Evolutionary conservation across 2,888 invertebrate genomes (phyloP).

Genomic region (Salpingus planirostris): DNA sequence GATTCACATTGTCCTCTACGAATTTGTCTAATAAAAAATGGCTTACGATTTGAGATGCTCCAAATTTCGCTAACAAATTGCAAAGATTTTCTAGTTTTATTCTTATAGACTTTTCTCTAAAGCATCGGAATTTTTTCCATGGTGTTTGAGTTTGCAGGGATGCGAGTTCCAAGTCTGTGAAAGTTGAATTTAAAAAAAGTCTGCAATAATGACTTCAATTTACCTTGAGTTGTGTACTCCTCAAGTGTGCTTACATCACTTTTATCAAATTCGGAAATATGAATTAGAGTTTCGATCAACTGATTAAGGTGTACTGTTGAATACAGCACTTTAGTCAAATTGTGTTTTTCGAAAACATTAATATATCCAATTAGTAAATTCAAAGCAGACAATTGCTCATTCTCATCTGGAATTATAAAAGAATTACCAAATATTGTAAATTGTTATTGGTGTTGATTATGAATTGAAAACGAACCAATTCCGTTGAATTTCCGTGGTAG

Average conservation of each 20-base stretch:
- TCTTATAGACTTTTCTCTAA: slow-evolving; percentile 44
- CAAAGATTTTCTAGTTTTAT: slow-evolving; percentile 49
- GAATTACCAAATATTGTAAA: no score
- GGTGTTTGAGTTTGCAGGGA: no score
- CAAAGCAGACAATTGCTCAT: slow-evolving; percentile 52
- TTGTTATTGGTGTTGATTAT: background rate
- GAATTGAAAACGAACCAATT: slow-evolving; percentile 44
- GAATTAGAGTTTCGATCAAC: slow-evolving; percentile 49
- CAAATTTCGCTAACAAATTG: slow-evolving; percentile 46
- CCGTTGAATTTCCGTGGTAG: slow-evolving; percentile 60
- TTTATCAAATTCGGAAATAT: slow-evolving; percentile 46
- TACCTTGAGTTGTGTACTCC: slow-evolving; percentile 36
- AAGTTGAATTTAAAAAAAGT: no score
- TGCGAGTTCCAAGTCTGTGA: no score
- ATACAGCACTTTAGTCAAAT: slow-evolving; percentile 50
- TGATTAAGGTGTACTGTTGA: slow-evolving; percentile 47
- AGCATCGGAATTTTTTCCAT: slow-evolving; percentile 58
- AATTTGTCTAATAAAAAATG: slow-evolving; percentile 56
- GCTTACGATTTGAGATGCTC: slow-evolving; percentile 48
- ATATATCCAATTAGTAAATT: slow-evolving; percentile 61
- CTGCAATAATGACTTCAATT: slow-evolving; percentile 3
- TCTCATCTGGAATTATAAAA: slow-evolving; percentile 44
- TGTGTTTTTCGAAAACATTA: slow-evolving; percentile 47
- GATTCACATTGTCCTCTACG: slow-evolving; percentile 42
- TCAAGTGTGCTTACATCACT: slow-evolving; percentile 45